Percentiles rank a stretch among this genome's conserved stretches.
Evolutionary conservation across 2,888 invertebrate species (phyloP).

Genomic region (Drosophila niveifrons): DNA sequence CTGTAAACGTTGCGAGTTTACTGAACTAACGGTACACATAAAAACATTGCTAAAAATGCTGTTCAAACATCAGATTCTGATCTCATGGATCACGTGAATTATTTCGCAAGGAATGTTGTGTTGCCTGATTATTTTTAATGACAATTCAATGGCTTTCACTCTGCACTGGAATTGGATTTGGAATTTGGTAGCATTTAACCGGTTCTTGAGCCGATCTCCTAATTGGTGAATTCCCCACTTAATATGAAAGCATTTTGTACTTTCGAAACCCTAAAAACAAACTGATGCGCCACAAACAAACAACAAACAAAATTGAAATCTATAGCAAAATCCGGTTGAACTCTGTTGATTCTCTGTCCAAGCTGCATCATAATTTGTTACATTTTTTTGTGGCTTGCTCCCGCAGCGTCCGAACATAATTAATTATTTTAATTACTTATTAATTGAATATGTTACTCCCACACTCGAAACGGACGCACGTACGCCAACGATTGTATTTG

Average conservation of each 20-base stretch:
- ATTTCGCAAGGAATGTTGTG: conserved; percentile 16
- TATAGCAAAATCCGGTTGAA: conserved; percentile 64
- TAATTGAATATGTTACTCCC: conserved; percentile 47
- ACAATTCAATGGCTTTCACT: conserved; percentile 47
- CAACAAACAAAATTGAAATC: conserved; percentile 28
- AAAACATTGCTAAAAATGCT: not conserved
- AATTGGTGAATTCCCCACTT: conserved; percentile 60
- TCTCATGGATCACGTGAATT: conserved; percentile 27
- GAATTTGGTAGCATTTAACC: conserved; percentile 49
- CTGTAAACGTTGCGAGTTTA: conserved; percentile 20
- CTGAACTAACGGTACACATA: conserved; percentile 46
- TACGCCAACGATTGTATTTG: conserved; percentile 4
- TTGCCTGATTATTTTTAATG: conserved; percentile 26
- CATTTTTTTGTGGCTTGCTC: conserved; percentile 50
- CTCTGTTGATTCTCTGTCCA: conserved; percentile 26
- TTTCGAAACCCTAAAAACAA: conserved; percentile 56
- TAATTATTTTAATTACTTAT: conserved; percentile 68
- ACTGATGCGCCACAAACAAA: conserved; percentile 13
- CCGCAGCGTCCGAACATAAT: conserved; percentile 51
- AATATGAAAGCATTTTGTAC: conserved; percentile 72
- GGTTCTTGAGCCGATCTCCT: conserved; percentile 50
- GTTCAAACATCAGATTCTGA: no score
- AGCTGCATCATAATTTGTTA: conserved; percentile 62
- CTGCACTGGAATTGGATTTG: conserved; percentile 6
- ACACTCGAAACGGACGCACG: conserved; percentile 21